Conservation (phyloP, 2,888 invertebrate genomes). For the Drosophila siamana region DNA sequence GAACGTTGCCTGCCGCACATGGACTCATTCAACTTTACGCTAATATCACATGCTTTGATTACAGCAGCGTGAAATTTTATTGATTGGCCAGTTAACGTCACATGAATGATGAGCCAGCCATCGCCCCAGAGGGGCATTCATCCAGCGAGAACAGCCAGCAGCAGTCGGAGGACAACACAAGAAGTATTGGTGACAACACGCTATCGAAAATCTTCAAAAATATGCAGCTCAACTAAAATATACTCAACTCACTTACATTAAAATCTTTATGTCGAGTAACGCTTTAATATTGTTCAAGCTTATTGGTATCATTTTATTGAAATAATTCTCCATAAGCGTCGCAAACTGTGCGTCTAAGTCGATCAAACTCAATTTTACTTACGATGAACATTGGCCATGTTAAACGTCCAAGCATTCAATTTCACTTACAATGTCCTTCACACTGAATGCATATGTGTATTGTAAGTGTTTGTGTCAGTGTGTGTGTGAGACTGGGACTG, state of each 20-base stretch:
- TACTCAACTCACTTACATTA: not conserved
- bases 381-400: constrained; percentile 4
- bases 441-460: constrained; percentile 44
- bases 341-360: not conserved
- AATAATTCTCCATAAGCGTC: not conserved
- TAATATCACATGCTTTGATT: constrained; percentile 84
- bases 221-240: not conserved
- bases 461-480: constrained; percentile 7
- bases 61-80: constrained; percentile 84
- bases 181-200: constrained; percentile 15
- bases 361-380: not conserved
- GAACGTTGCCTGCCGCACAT: constrained; percentile 54
- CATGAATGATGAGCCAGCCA: constrained; percentile 61
- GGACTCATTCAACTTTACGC: constrained; percentile 80
- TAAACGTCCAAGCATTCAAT: constrained; percentile 64
- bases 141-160: constrained; percentile 20
- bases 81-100: constrained; percentile 81
- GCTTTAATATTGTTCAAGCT: not conserved
- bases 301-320: not conserved
- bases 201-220: constrained; percentile 1
- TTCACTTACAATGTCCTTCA: constrained; percentile 73
- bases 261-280: not conserved
- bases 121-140: constrained; percentile 24
- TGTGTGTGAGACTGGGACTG: constrained; percentile 16
- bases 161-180: constrained; percentile 3